Evolutionary conservation across 2,797 vertebrate genomes (phyloP).

Genomic region (Scyliorhinus canicula): DNA sequence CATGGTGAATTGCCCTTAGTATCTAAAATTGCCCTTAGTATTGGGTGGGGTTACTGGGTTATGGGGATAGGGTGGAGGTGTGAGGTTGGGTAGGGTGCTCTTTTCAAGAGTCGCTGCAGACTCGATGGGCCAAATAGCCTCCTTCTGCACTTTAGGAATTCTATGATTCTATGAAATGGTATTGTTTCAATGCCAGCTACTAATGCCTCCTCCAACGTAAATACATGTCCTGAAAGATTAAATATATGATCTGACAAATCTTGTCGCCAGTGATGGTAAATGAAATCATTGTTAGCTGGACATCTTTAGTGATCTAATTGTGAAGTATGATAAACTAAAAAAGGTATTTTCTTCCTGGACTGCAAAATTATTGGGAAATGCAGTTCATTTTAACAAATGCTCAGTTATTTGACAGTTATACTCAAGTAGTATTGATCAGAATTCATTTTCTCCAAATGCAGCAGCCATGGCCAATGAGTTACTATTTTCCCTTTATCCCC

Average conservation of each 20-base stretch:
- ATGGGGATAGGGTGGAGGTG: too few species aligned
- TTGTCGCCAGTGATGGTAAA: not conserved
- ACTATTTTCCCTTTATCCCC: not conserved
- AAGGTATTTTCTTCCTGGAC: not conserved
- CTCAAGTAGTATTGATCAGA: not conserved
- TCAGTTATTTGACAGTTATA: not conserved
- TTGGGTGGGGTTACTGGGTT: too few species aligned
- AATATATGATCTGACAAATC: not conserved
- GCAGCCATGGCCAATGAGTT: not conserved
- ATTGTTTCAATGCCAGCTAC: not conserved
- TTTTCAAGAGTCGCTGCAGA: too few species aligned
- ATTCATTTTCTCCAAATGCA: not conserved
- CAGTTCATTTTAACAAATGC: not conserved
- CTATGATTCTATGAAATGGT: too few species aligned
- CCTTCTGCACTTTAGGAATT: too few species aligned
- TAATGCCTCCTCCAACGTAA: not conserved
- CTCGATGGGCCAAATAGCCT: too few species aligned
- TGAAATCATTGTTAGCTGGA: not conserved
- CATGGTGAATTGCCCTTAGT: too few species aligned
- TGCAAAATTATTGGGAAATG: not conserved
- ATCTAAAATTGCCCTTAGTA: too few species aligned
- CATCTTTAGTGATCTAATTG: slow-evolving; percentile 8
- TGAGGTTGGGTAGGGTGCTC: too few species aligned
- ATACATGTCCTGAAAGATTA: not conserved
- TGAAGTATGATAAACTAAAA: not conserved